Evolutionary conservation across 53 echinoderm and acorn worm species (phyloP), one percentile per base, ranked within the genome.

Genomic region (Echinarachnius parma): DNA sequence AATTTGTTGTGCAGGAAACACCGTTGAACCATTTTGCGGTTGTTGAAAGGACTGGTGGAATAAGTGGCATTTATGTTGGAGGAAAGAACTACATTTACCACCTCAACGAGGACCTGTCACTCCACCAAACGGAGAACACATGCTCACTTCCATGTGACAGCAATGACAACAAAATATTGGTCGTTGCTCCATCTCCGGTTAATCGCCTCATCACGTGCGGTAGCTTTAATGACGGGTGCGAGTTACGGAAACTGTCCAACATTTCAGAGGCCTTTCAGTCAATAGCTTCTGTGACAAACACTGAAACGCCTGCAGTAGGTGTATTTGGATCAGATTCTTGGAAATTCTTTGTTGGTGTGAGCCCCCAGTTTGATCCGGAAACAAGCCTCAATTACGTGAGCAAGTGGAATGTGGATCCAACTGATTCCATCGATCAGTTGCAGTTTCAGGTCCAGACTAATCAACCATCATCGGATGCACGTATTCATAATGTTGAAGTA

Each of bases 151-250:
- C n/a, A n/a, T n/a, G n/a, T n/a, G n/a, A n/a, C n/a, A n/a, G n/a
- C n/a, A n/a, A n/a, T n/a, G n/a, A n/a, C 21, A 68, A 68, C 24
- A 68, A 3, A 37, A 68, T 68, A 1, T 37, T 68, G 18, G 52
- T 26, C 10, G 32, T 68, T 50, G 52, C 34, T 14, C 68, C 68
- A 32, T 1, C 19, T 50, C 7, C 49, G 3, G 34, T 33, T 21
- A 52, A 68, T 9, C 26, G 37, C 28, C 68, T 68, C 2, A 52
- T 68, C 34, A 68, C 7, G 19, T 68, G 68, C 24, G 68, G 21
- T 1, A 52, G 52, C 53, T 52, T 21, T 16, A 21, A 30, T 14
- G 20, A 37, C 13, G 9, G 3, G 24, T 68, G 68, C 23, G 33
- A 52, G 53, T 52, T 30, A 29, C 68, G 35, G 4, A 10, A 33